Percentiles rank a stretch among this genome's conserved stretches.
Evolutionary conservation across 2,113 vertebrate genomes (phyloP).

Genomic region (Manacus vitellinus): DNA sequence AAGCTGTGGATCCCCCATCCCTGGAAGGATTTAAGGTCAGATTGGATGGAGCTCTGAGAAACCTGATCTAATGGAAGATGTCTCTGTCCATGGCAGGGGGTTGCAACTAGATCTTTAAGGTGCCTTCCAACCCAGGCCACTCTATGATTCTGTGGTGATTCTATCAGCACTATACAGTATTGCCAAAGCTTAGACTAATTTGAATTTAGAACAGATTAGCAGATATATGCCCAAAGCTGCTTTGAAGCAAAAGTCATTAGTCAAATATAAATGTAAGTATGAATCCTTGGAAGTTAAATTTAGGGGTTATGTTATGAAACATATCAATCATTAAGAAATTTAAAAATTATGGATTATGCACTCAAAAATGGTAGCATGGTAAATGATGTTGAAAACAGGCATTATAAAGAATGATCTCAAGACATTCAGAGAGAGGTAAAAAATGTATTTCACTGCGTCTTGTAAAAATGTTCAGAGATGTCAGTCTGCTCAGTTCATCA

Average conservation of each 20-base stretch:
- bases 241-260: not conserved
- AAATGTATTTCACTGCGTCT: not conserved
- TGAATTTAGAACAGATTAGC: not conserved
- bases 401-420: not conserved
- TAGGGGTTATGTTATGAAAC: not conserved
- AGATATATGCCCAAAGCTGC: not conserved
- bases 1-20: not conserved
- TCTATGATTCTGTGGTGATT: not conserved
- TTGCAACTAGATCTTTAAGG: not conserved
- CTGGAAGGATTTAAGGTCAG: not conserved
- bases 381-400: not conserved
- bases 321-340: not conserved
- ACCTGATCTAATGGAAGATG: not conserved
- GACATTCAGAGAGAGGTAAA: not conserved
- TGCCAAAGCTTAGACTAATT: not conserved
- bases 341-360: not conserved
- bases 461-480: slow-evolving; percentile 24
- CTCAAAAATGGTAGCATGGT: not conserved
- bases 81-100: not conserved
- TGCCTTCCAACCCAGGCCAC: not conserved
- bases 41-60: not conserved
- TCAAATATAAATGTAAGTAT: not conserved
- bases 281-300: not conserved
- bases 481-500: not conserved
- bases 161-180: not conserved